These are phyloP conservation scores for Anhinga anhinga DNA, from an alignment of 2,113 vertebrate species.

Conservation along the genomic window DNA sequence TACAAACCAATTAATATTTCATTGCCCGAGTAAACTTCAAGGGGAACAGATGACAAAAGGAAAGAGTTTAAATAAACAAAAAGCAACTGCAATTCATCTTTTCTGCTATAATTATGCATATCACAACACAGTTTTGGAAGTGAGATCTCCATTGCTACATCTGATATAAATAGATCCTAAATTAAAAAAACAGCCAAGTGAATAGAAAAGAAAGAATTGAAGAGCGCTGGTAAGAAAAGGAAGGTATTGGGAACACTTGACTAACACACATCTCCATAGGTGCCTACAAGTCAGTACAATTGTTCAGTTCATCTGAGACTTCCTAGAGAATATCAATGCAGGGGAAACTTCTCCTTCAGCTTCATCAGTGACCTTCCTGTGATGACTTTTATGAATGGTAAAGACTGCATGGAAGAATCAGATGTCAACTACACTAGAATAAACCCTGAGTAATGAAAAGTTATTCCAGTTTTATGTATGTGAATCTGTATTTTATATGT, in stretches of 20 bases:
- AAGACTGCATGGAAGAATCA: neutral
- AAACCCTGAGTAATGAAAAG: neutral
- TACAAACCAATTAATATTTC: neutral
- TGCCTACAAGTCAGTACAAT: neutral
- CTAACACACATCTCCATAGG: neutral
- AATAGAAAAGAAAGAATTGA: neutral
- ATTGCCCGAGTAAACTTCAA: neutral
- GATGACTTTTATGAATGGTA: neutral
- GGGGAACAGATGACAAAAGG: neutral
- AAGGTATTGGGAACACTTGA: neutral
- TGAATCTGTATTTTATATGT: neutral
- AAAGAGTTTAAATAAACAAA: neutral
- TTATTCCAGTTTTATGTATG: neutral
- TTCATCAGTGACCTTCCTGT: neutral
- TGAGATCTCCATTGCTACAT: neutral
- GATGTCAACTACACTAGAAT: neutral
- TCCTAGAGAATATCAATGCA: neutral
- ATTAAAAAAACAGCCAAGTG: neutral
- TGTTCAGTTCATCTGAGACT: neutral
- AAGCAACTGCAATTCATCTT: neutral
- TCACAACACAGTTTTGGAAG: neutral
- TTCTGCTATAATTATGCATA: neutral
- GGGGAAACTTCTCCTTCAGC: neutral
- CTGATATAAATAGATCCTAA: neutral
- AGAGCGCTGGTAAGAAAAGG: neutral